Evolutionary conservation across 2,888 invertebrate genomes (phyloP), one percentile per base, ranked within the genome.

Genomic region (Cephus pygmeus): DNA sequence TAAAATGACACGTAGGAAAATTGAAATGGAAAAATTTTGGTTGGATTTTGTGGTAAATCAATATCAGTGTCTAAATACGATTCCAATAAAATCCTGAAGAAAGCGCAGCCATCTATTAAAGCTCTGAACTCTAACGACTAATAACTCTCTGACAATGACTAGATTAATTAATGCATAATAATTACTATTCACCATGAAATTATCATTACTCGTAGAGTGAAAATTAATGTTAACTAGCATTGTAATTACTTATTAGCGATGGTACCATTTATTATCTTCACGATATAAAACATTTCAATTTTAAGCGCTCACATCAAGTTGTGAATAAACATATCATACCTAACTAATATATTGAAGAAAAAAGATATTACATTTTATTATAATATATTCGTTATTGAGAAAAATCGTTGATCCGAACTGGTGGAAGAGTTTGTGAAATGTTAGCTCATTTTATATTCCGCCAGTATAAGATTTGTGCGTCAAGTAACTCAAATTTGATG

Each of bases 261-360:
- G 76, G 78, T 81, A 80, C 75, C 74, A 80, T 79, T 56, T 77
- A 80, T 69, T 83, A 85, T 85, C 85, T 84, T 86, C 85, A 83
- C 82, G 83, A 85, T 87, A 85, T 84, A 81, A 82, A 79, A 73
- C 75, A 79, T 84, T 87, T 89, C 85, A 88, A 89, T 83, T 89
- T 85, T 88, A 90, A 90, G 88, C 90, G 91, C 91, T 91, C 91
- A 91, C 91, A 91, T 91, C 90, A 90, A 90, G 91, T 91, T 91
- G 91, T 91, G 91, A 91, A 91, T 90, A 91, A 91, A 91, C 91
- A 91, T 91, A 91, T 91, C 91, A 91, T 91, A 91, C 87, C 83
- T 87, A 89, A 88, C 86, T 89, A 90, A 90, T 90, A 90, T 89
- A 91, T 90, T 88, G 85, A 89, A 87, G 84, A 86, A 87, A 85